These are phyloP conservation scores for Oncorhynchus mykiss DNA, from an alignment of 2,113 vertebrate genomes.

Conservation along the genomic window DNA sequence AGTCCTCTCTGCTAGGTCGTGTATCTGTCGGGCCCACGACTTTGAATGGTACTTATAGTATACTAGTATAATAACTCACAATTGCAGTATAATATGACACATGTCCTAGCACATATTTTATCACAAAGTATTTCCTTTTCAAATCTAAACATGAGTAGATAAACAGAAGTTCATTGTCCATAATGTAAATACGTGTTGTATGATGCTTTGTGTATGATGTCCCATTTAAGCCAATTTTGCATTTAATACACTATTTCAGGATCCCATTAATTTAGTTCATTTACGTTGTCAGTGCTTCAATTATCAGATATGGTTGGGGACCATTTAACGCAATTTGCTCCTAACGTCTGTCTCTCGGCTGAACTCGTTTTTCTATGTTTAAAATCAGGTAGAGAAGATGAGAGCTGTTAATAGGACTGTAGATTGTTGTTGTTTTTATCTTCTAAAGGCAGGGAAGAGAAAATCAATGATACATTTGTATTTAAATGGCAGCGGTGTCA, in stretches of 20 bases:
- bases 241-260: constrained; percentile 29
- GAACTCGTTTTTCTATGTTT: background rate
- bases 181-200: no score
- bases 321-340: constrained; percentile 40
- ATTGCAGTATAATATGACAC: no score
- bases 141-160: background rate
- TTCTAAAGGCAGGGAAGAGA: constrained; percentile 47
- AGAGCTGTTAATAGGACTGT: constrained; percentile 32
- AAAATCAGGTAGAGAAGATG: constrained; percentile 46
- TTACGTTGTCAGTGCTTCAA: constrained; percentile 33
- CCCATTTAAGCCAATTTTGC: background rate
- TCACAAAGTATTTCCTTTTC: background rate
- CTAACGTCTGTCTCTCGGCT: constrained; percentile 22
- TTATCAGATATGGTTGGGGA: constrained; percentile 36
- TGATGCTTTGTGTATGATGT: background rate
- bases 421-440: constrained; percentile 45
- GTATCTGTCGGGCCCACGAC: constrained; percentile 89
- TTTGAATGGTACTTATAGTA: constrained; percentile 89
- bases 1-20: constrained; percentile 88
- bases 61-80: no score
- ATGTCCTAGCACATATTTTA: background rate
- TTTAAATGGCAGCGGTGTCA: constrained; percentile 47
- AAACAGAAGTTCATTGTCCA: background rate
- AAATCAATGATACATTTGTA: constrained; percentile 26
- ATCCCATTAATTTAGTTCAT: constrained; percentile 33